Conservation (phyloP, 2,113 vertebrate species). For the Macrotis lagotis region DNA sequence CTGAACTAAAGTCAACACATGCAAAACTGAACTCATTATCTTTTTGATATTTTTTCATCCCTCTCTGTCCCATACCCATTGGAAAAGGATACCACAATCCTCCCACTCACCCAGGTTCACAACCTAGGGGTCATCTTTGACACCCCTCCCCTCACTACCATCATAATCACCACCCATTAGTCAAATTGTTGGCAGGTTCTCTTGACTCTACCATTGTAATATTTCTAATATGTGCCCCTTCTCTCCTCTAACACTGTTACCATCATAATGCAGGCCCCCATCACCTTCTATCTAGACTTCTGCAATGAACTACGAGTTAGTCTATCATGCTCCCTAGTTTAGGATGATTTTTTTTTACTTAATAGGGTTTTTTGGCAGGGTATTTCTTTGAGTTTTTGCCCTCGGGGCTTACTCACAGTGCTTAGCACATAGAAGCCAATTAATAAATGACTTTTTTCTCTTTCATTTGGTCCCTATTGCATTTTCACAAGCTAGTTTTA, state of each 20-base stretch:
- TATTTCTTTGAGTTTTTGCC: no score
- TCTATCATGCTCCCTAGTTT: not conserved
- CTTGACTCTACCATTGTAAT: not conserved
- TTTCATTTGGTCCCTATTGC: not conserved
- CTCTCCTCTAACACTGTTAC: not conserved
- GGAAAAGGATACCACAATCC: not conserved
- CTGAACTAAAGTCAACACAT: not conserved
- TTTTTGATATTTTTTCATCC: not conserved
- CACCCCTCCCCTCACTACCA: no score
- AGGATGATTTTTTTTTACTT: not conserved
- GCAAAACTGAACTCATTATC: not conserved
- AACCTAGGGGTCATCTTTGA: not conserved
- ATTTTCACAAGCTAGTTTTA: no score
- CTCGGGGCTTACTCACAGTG: no score
- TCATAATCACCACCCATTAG: not conserved
- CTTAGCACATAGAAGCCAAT: not conserved
- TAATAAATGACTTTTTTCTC: accelerated
- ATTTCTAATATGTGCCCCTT: not conserved
- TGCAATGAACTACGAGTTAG: not conserved
- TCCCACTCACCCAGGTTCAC: not conserved
- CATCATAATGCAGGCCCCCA: not conserved
- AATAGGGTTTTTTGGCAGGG: no score
- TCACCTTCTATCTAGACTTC: not conserved
- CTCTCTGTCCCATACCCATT: not conserved
- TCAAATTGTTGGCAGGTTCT: not conserved